phyloP scores from a whole-genome alignment of 2,797 vertebrate species.

The Rhinoraja longicauda region DNA sequence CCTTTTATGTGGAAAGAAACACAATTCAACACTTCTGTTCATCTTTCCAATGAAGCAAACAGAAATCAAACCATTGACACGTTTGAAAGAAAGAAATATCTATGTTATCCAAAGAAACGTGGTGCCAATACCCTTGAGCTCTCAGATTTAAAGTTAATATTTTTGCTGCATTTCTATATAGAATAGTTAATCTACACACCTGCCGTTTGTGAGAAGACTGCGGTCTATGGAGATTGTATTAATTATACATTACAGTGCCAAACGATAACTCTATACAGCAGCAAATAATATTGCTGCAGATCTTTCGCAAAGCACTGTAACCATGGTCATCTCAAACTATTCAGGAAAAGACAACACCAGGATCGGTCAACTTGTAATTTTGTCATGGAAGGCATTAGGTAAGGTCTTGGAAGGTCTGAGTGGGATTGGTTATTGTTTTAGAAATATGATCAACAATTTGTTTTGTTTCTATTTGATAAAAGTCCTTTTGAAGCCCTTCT shows the following conservation, averaged over 20 bases:
- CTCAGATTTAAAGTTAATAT: neutral
- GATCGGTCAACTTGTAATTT: neutral
- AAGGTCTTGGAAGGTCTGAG: too few relatives aligned
- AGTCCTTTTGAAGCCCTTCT: neutral
- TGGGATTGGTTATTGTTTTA: too few relatives aligned
- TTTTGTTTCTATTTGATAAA: neutral
- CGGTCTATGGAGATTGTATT: neutral
- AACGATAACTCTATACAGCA: neutral
- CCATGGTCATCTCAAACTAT: neutral
- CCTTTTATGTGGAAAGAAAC: conserved; percentile 53
- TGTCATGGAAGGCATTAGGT: conserved; percentile 16
- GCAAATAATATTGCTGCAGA: neutral
- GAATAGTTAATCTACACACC: neutral
- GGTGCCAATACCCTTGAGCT: neutral
- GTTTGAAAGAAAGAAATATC: neutral
- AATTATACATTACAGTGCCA: neutral
- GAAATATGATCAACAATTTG: neutral
- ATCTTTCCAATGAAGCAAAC: neutral
- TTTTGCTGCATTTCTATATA: neutral
- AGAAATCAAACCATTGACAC: neutral
- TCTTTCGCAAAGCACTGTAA: neutral
- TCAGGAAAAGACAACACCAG: neutral
- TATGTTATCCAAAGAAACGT: neutral
- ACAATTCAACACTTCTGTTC: neutral
- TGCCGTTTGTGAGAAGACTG: neutral